Conservation (phyloP, 35 echinoderm and acorn worm species). For the Heliocidaris erythrogramma region DNA sequence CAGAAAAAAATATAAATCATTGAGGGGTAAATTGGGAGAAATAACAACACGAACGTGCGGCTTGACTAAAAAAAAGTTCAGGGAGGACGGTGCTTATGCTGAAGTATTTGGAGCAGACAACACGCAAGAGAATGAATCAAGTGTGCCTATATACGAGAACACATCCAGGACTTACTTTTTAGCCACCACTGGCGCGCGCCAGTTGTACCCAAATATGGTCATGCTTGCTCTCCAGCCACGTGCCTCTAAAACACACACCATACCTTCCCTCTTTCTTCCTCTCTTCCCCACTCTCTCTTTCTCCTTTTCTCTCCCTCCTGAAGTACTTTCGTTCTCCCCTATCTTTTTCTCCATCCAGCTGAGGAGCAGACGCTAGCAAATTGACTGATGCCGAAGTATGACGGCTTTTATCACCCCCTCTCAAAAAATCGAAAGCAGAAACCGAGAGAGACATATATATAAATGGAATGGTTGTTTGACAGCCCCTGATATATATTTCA, state of each 20-base stretch:
- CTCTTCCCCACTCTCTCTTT: background rate
- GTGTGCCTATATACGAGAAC: background rate
- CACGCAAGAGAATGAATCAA: background rate
- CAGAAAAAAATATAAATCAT: background rate
- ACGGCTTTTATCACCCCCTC: constrained; percentile 24
- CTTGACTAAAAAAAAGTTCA: background rate
- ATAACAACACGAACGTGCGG: background rate
- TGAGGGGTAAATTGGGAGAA: background rate
- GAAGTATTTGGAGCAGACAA: constrained; percentile 27
- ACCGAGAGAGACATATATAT: background rate
- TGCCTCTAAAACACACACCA: constrained; percentile 42
- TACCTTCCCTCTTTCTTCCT: constrained; percentile 5
- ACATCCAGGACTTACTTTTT: constrained; percentile 13
- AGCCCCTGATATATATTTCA: constrained; percentile 29
- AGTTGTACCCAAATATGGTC: constrained; percentile 45
- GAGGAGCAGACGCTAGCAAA: constrained; percentile 3
- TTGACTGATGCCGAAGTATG: constrained; percentile 32
- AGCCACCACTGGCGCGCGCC: constrained; percentile 52
- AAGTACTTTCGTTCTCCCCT: constrained; percentile 11
- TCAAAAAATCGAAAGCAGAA: constrained; percentile 16
- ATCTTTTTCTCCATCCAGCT: background rate
- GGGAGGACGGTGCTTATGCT: background rate
- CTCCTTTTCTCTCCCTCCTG: background rate
- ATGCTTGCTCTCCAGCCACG: constrained; percentile 33
- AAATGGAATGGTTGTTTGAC: constrained; percentile 15